Evolutionary conservation across 2,888 invertebrate genomes (phyloP).

Genomic region (Caenorhabditis sp.): DNA sequence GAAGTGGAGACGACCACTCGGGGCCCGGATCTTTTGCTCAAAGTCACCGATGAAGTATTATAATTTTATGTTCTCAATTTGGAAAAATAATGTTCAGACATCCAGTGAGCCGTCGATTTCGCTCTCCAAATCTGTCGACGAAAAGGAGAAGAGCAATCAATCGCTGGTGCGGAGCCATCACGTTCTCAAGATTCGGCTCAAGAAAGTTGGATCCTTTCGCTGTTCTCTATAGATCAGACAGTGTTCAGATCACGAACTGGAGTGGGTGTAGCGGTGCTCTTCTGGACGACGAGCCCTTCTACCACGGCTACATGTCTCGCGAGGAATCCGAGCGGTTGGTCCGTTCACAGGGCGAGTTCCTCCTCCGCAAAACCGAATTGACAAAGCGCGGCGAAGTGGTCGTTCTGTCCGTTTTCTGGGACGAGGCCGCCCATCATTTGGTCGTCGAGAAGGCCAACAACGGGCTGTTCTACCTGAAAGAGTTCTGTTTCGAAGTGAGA

Average conservation of each 20-base stretch:
- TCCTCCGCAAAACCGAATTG: slow-evolving; percentile 62
- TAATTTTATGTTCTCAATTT: neutral
- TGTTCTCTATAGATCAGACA: too few species aligned
- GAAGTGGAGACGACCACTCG: slow-evolving; percentile 8
- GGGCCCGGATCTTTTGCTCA: slow-evolving; percentile 37
- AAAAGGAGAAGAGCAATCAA: slow-evolving; percentile 21
- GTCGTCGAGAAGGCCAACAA: slow-evolving; percentile 58
- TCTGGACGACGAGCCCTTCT: slow-evolving; percentile 68
- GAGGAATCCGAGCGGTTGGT: slow-evolving; percentile 61
- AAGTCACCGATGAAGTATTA: slow-evolving; percentile 19
- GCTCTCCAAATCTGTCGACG: slow-evolving; percentile 25
- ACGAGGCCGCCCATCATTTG: slow-evolving; percentile 54
- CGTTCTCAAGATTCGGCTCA: slow-evolving; percentile 39
- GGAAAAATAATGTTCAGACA: slow-evolving; percentile 4
- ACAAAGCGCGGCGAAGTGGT: slow-evolving; percentile 46
- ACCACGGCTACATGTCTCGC: slow-evolving; percentile 68
- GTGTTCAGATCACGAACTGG: slow-evolving; percentile 53
- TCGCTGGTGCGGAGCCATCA: slow-evolving; percentile 24
- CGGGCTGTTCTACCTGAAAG: slow-evolving; percentile 57
- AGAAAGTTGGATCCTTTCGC: slow-evolving; percentile 30
- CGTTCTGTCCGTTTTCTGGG: slow-evolving; percentile 56
- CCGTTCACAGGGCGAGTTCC: slow-evolving; percentile 55
- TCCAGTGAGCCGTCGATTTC: slow-evolving; percentile 23
- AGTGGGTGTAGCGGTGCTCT: slow-evolving; percentile 48
- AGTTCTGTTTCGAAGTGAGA: slow-evolving; percentile 65